These are phyloP conservation scores for Cydia amplana DNA, from an alignment of 1,140 invertebrate genomes.

Conservation along the genomic window DNA sequence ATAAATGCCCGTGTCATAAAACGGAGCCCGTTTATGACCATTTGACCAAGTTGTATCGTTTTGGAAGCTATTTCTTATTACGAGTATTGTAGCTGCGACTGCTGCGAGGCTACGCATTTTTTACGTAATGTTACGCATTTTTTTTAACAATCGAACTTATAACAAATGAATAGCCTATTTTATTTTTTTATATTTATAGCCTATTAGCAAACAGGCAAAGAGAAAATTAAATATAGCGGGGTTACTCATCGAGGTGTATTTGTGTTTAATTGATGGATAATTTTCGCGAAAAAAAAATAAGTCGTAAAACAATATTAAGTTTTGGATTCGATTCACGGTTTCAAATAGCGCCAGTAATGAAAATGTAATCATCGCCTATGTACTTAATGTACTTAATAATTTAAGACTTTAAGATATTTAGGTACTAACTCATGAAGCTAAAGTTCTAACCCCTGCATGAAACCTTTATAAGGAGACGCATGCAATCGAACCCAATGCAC, in stretches of 20 bases:
- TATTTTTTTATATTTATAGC: too few species aligned
- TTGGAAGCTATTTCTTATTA: constrained; percentile 72
- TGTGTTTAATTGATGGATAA: too few species aligned
- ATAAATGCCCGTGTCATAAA: constrained; percentile 76
- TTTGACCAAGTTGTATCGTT: constrained; percentile 76
- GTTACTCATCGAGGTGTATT: too few species aligned
- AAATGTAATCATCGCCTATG: too few species aligned
- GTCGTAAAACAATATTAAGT: too few species aligned
- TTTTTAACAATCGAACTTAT: not conserved
- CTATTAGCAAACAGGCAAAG: too few species aligned
- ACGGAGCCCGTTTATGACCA: constrained; percentile 74
- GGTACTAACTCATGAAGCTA: not conserved
- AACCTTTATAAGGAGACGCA: constrained; percentile 10
- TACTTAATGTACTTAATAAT: too few species aligned
- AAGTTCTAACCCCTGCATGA: not conserved
- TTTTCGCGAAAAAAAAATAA: too few species aligned
- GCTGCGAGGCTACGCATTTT: constrained; percentile 36
- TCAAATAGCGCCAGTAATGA: too few species aligned
- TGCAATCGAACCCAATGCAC: constrained; percentile 5
- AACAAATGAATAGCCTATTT: not conserved
- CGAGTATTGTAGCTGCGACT: constrained; percentile 69
- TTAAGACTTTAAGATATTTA: too few species aligned
- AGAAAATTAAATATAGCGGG: too few species aligned
- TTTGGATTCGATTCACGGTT: too few species aligned
- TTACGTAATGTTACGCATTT: constrained; percentile 3